These are phyloP conservation scores for Serilophus lunatus DNA, from an alignment of 2,113 vertebrate species.

Conservation along the genomic window DNA sequence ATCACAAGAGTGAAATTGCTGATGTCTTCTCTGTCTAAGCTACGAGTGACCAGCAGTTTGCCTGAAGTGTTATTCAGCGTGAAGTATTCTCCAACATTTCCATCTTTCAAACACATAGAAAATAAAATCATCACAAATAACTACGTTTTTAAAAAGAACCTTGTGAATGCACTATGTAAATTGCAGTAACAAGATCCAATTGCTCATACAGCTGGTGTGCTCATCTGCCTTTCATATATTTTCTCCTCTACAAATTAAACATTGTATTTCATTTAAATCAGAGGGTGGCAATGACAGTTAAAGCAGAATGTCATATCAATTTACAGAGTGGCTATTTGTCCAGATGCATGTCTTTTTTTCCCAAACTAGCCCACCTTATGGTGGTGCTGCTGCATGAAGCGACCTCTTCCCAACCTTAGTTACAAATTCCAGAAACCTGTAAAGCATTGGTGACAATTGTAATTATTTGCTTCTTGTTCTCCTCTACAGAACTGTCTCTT, in stretches of 20 bases:
- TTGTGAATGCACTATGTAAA: not conserved
- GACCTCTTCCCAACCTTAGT: not conserved
- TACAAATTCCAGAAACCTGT: not conserved
- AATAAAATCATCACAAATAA: not conserved
- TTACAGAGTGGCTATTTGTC: not conserved
- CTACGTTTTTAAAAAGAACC: not conserved
- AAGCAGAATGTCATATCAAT: not conserved
- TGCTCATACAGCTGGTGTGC: not conserved
- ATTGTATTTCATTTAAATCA: constrained; percentile 35
- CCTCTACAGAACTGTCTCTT: not conserved
- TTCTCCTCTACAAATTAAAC: constrained; percentile 18
- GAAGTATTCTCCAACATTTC: constrained; percentile 79
- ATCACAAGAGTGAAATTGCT: constrained; percentile 82
- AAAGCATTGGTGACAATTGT: not conserved
- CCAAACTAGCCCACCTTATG: not conserved
- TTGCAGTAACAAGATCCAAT: not conserved
- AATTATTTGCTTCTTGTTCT: not conserved
- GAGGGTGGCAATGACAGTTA: constrained; percentile 3
- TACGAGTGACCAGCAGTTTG: constrained; percentile 72
- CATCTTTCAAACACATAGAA: constrained; percentile 71
- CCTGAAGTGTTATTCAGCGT: constrained; percentile 80
- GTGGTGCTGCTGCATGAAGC: not conserved
- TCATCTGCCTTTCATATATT: not conserved
- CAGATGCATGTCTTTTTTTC: not conserved
- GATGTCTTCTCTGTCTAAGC: constrained; percentile 84